Evolutionary conservation across 2,888 invertebrate genomes (phyloP), one percentile per base, ranked within the genome.

Genomic region (Noctua comes): DNA sequence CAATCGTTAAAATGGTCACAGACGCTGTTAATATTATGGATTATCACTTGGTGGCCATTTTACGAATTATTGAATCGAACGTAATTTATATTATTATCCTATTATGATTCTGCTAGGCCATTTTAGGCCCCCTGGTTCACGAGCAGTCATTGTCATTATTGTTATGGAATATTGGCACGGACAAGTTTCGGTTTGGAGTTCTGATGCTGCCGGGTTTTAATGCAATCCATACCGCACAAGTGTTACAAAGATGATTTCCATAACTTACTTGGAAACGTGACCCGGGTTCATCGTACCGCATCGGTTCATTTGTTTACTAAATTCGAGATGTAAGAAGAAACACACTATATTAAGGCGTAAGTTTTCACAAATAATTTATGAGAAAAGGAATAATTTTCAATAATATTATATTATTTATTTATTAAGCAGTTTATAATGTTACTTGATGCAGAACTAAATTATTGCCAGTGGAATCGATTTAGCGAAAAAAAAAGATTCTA

Each of bases 351-450:
- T 78, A 86, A 79, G 48, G 75, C 59, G 68, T 88, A 88, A 85
- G 86, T 82, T 79, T 80, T 85, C 83, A 88, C 84, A 86, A 86
- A 82, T 88, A 87, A 83, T 85, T 81, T 88, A 84, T 85, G 73
- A 77, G 71, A 62, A 57, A 82, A 46, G 59, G 48, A 69, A 77
- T 76, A 68, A 79, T 75, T 80, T 83, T 79, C 73, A 72, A 73
- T 69, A 78, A 68, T 79, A 83, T 83, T 77, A 62, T 87, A 36
- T 46, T 16, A 16, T 46, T 84, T 87, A 84, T 86, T 82, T 80
- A 74, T 73, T 66, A 72, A 76, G 40, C 68, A 82, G 74, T 77
- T 46, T 80, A 74, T 85, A 75, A 83, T 85, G 79, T 87, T 78
- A 82, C 43, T 72, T n/a, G 64, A 68, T 73, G 36, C n/a, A 48